phyloP scores from a whole-genome alignment of 1,140 invertebrate species.

The Polypedilum vanderplanki region DNA sequence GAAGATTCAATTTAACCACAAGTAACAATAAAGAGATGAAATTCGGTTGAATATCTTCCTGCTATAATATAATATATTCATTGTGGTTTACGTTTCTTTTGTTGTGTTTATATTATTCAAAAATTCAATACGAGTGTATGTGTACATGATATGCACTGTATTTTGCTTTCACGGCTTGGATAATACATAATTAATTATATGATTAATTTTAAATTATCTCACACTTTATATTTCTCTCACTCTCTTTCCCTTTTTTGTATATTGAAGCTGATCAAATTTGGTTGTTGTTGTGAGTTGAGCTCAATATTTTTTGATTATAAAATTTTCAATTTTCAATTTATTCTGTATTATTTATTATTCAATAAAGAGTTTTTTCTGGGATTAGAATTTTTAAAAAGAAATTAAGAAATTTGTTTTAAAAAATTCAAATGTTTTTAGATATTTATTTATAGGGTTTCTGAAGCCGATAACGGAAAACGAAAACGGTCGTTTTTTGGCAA shows the following conservation, averaged over 20 bases:
- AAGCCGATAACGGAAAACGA: no score
- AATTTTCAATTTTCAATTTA: no score
- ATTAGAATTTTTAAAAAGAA: no score
- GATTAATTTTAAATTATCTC: constrained; percentile 19
- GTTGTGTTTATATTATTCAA: neutral
- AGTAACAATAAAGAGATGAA: neutral
- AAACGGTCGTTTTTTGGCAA: no score
- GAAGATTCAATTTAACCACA: constrained; percentile 11
- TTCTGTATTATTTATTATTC: no score
- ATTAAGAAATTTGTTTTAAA: no score
- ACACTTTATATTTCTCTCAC: neutral
- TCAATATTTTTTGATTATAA: no score
- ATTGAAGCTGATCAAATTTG: no score
- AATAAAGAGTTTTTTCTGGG: no score
- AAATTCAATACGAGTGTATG: neutral
- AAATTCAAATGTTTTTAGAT: no score
- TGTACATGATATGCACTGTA: constrained; percentile 2
- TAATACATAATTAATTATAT: constrained; percentile 20
- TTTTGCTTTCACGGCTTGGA: neutral
- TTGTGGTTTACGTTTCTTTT: constrained; percentile 4
- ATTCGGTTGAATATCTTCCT: constrained; percentile 3
- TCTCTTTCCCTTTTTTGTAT: no score
- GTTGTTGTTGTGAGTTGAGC: neutral
- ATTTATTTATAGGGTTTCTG: no score
- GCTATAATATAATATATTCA: constrained; percentile 16